These are phyloP conservation scores for Tenthredo notha DNA, from an alignment of 2,888 invertebrate species.

Conservation along the genomic window DNA sequence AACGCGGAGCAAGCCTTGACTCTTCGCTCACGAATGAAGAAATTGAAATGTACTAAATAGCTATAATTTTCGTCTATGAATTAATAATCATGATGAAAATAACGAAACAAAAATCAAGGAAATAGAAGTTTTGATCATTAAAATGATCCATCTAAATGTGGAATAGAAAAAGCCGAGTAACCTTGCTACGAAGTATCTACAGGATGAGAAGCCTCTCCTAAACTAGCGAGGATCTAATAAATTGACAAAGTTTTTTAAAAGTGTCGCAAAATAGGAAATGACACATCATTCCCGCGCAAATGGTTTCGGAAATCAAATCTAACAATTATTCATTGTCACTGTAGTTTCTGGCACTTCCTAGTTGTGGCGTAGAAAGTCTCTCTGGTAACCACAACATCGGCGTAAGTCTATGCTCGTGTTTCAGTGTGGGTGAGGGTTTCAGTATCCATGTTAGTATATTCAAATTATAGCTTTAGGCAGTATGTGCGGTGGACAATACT, in stretches of 20 bases:
- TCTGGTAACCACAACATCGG: slow-evolving; percentile 26
- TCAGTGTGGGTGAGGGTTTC: slow-evolving; percentile 14
- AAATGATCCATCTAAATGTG: background rate
- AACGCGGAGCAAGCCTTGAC: background rate
- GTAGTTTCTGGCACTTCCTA: slow-evolving; percentile 46
- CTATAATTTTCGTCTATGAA: background rate
- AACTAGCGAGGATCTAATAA: background rate
- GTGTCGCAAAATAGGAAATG: slow-evolving; percentile 33
- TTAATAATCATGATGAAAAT: background rate
- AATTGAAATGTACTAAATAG: background rate
- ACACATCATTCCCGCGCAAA: slow-evolving; percentile 20
- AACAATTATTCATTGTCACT: slow-evolving; percentile 50
- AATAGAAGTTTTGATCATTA: background rate
- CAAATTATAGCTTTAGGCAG: slow-evolving; percentile 18
- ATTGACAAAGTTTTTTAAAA: background rate
- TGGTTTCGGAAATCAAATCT: slow-evolving; percentile 20
- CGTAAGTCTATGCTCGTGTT: slow-evolving; percentile 25
- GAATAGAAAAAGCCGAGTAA: background rate
- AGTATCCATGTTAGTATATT: slow-evolving; percentile 18
- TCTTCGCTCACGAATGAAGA: background rate
- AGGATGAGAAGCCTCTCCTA: background rate
- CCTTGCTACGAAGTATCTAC: background rate
- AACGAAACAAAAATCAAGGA: background rate
- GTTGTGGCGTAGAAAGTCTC: slow-evolving; percentile 50
- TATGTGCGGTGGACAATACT: slow-evolving; percentile 15